Evolutionary conservation across 92 coral and sea anemone species (phyloP).

Genomic region (Meandrina meandrites): DNA sequence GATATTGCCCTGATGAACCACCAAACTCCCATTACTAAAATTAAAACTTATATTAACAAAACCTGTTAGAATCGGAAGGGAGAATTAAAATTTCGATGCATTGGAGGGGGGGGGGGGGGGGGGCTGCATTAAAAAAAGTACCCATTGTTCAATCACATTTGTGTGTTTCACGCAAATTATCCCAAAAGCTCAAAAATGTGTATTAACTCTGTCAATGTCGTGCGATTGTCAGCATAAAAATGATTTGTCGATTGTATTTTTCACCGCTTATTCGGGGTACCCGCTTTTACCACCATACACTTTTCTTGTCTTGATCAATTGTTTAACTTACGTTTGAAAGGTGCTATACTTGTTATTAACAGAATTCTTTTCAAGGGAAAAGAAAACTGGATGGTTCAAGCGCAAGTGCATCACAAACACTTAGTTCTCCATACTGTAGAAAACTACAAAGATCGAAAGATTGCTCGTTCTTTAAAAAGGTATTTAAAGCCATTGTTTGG

Average conservation of each 20-base stretch:
- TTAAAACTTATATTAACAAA: not conserved
- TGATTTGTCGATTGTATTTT: not conserved
- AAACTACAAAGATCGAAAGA: not conserved
- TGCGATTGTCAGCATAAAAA: not conserved
- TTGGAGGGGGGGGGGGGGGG: too few species aligned
- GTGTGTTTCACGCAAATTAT: not conserved
- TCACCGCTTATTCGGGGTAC: not conserved
- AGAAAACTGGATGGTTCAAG: not conserved
- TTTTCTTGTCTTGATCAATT: conserved; percentile 4
- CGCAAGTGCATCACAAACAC: not conserved
- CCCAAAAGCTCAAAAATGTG: not conserved
- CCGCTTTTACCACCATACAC: conserved; percentile 5
- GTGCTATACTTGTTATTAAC: not conserved
- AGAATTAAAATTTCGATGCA: not conserved
- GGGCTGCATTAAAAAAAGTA: not conserved
- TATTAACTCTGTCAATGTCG: not conserved
- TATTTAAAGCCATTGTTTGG: not conserved
- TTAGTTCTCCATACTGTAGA: not conserved
- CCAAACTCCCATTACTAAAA: not conserved
- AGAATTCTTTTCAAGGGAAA: not conserved
- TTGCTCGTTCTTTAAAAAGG: too few species aligned
- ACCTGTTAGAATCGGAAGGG: not conserved
- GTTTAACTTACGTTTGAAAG: conserved; percentile 28
- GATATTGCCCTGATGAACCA: not conserved
- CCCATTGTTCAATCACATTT: not conserved